phyloP scores from a whole-genome alignment of 2,113 vertebrate species.

The Elachura formosa region DNA sequence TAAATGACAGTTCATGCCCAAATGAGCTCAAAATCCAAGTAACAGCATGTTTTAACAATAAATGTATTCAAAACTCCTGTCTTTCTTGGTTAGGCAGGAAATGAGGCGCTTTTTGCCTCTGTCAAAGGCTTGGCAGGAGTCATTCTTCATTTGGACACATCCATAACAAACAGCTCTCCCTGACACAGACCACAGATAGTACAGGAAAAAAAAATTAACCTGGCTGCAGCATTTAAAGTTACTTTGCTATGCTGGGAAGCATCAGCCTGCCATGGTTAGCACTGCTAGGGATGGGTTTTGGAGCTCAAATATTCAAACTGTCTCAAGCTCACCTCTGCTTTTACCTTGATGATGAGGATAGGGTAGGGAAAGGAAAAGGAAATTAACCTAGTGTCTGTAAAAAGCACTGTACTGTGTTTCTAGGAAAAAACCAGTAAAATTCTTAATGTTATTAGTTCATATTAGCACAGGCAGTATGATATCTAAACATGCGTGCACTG shows the following conservation, averaged over 20 bases:
- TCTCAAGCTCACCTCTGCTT: neutral
- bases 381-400: neutral
- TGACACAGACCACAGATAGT: neutral
- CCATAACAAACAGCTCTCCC: neutral
- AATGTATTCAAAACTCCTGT: neutral
- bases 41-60: neutral
- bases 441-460: neutral
- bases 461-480: neutral
- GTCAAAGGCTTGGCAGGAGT: conserved; percentile 24
- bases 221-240: neutral
- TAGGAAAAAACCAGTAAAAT: neutral
- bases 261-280: neutral
- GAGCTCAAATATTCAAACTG: neutral
- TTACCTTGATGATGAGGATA: neutral
- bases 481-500: neutral
- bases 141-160: conserved; percentile 14
- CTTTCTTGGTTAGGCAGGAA: conserved; percentile 11
- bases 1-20: neutral
- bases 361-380: neutral
- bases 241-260: neutral
- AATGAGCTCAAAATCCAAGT: neutral
- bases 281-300: neutral
- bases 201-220: neutral
- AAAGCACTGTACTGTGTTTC: neutral
- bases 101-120: neutral